Conservation (phyloP, 2,113 vertebrate species). For the Gadus chalcogrammus region DNA sequence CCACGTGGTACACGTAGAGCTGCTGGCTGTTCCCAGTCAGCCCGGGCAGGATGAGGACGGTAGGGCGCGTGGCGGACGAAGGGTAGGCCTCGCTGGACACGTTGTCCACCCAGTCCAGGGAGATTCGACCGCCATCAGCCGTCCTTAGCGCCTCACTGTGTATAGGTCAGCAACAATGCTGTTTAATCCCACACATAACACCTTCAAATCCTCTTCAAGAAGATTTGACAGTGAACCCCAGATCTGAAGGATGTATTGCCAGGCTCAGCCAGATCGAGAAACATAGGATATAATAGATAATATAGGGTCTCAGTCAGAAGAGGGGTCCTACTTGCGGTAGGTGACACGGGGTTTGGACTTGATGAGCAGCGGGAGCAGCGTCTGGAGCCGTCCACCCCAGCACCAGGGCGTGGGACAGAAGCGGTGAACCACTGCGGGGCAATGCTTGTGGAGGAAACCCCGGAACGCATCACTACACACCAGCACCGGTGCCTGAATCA, state of each 20-base stretch:
- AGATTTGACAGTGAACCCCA: neutral
- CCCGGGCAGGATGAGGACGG: slow-evolving; percentile 79
- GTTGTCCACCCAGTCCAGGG: slow-evolving; percentile 80
- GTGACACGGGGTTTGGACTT: slow-evolving; percentile 62
- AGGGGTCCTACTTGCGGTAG: slow-evolving; percentile 75
- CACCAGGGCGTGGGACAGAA: slow-evolving; percentile 78
- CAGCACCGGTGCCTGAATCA: slow-evolving; percentile 59
- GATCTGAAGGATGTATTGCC: too few species aligned
- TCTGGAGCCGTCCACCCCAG: slow-evolving; percentile 74
- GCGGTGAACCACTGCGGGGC: slow-evolving; percentile 64
- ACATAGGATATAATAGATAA: neutral
- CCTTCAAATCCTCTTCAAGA: neutral
- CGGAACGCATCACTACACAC: slow-evolving; percentile 62
- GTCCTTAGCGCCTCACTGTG: slow-evolving; percentile 75
- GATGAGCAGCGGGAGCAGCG: slow-evolving; percentile 62
- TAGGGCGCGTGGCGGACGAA: slow-evolving; percentile 68
- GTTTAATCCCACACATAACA: neutral
- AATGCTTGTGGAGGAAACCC: slow-evolving; percentile 63
- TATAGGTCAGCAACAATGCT: neutral
- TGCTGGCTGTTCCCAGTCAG: slow-evolving; percentile 79
- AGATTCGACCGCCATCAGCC: slow-evolving; percentile 78
- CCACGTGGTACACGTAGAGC: slow-evolving; percentile 73
- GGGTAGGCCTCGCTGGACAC: slow-evolving; percentile 39
- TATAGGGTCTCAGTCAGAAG: neutral
- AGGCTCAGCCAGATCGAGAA: neutral